Base-by-base conservation (phyloP, 2,797 vertebrate genomes). In the Neostethus bicornis region DNA sequence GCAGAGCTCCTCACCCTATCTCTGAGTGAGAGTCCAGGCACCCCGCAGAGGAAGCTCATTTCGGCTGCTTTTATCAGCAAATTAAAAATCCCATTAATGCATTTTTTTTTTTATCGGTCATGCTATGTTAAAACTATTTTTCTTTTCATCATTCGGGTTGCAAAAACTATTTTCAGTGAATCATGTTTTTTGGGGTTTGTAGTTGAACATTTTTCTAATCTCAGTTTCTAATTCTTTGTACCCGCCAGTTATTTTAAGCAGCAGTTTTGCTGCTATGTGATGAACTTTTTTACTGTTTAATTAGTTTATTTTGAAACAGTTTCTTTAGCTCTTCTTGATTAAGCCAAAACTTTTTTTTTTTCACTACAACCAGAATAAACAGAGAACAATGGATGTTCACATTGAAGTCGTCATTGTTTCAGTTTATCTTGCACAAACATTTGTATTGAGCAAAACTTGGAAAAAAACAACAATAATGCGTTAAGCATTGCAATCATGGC, bases 361-460 rank as follows among this genome's bases (percentile, higher is more conserved):
- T 73, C 47, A 71, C 41, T 53, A 52, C 28, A 47, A 57, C 55
- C 19, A 58, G 73, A 76, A 24, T 23, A 24, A 24, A 24, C 23
- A 24, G 24, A 24, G 24, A 70, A 29, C 8, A 24, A 14, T 20
- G 44, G 51, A 56, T 45, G 62, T 61, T 66, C 75, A 85, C 86
- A 78, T 83, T 77, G 32, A 70, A 79, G 63, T 64, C 51, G 58
- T 75, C 69, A 79, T 85, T 82, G 79, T 87, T 77, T 19, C 37
- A 68, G 72, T 79, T 87, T 86, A 86, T 88, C 83, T 85, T 75
- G 65, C 59, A 68, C 58, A 76, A 85, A 82, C 80, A 85, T 67
- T 72, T 66, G 71, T 80, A 58, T 38, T 65, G 44, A 57, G 49
- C 37, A 44, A 78, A 70, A 42, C 50, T 25, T 23, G 29, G 29